phyloP scores from a whole-genome alignment of 92 coral and sea anemone genomes.

The Phenganax subtilis region DNA sequence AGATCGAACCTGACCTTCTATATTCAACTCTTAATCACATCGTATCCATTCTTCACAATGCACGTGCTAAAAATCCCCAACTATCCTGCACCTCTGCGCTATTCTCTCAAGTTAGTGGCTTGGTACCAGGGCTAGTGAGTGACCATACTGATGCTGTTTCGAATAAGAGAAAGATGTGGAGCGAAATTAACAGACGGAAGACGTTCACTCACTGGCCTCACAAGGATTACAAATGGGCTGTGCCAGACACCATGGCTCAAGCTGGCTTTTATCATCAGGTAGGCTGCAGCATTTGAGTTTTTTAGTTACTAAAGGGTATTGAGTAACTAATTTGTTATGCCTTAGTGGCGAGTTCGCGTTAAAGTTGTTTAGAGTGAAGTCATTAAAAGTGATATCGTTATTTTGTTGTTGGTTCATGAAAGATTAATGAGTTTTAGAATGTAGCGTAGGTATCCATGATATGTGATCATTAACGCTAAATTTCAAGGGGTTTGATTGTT shows the following conservation, averaged over 20 bases:
- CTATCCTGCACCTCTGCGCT: slow-evolving; percentile 86
- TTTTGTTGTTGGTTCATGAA: too few relatives aligned
- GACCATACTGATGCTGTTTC: slow-evolving; percentile 41
- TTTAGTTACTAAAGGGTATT: too few relatives aligned
- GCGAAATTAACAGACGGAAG: slow-evolving; percentile 83
- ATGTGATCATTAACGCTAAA: neutral
- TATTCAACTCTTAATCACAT: slow-evolving; percentile 61
- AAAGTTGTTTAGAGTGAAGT: too few relatives aligned
- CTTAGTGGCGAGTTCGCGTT: too few relatives aligned
- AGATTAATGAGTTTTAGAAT: too few relatives aligned
- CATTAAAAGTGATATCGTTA: too few relatives aligned
- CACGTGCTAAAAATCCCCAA: slow-evolving; percentile 66
- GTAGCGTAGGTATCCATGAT: too few relatives aligned
- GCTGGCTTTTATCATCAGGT: slow-evolving; percentile 99
- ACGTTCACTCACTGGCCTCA: slow-evolving; percentile 96
- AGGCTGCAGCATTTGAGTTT: neutral
- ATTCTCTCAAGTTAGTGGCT: slow-evolving; percentile 69
- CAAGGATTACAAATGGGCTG: slow-evolving; percentile 93
- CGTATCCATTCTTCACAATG: slow-evolving; percentile 61
- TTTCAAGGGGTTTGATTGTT: too few relatives aligned
- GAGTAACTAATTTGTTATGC: too few relatives aligned
- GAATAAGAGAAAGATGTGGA: slow-evolving; percentile 65
- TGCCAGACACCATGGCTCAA: slow-evolving; percentile 99
- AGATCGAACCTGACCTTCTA: slow-evolving; percentile 60
- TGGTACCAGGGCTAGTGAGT: slow-evolving; percentile 51